phyloP scores from a whole-genome alignment of 1,140 invertebrate species.

The Nomia melanderi region DNA sequence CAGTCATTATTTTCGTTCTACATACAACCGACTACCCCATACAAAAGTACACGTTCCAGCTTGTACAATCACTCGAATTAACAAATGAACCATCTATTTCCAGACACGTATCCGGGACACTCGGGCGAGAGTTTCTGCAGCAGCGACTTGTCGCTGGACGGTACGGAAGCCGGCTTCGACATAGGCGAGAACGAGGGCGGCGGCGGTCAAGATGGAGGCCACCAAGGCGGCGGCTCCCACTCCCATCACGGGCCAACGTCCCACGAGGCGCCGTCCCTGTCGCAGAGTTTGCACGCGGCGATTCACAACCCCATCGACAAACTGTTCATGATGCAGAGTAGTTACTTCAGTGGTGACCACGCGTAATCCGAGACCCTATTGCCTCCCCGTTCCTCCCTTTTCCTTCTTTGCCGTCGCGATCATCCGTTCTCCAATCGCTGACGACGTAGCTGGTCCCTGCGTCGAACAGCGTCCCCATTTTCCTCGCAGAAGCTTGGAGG shows the following conservation, averaged over 20 bases:
- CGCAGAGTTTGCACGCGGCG: slow-evolving; percentile 83
- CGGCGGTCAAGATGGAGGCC: slow-evolving; percentile 72
- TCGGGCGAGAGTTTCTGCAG: slow-evolving; percentile 95
- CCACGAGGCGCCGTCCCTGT: slow-evolving; percentile 81
- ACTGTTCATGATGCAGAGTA: slow-evolving; percentile 98
- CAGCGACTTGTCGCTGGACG: slow-evolving; percentile 92
- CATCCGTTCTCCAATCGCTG: no score
- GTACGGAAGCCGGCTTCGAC: slow-evolving; percentile 90
- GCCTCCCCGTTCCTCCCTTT: background rate
- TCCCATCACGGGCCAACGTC: slow-evolving; percentile 78
- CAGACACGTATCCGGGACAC: slow-evolving; percentile 89
- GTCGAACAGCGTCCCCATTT: background rate
- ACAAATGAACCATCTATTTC: no score
- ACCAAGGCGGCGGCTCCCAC: slow-evolving; percentile 81
- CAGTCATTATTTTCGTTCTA: no score
- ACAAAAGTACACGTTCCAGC: no score
- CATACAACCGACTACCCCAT: no score
- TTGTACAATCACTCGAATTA: no score
- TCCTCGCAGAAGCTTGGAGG: no score
- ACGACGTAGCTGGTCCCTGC: slow-evolving; percentile 21
- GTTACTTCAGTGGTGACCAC: slow-evolving; percentile 91
- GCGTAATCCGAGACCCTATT: slow-evolving; percentile 63
- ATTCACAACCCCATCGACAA: slow-evolving; percentile 97
- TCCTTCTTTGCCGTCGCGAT: background rate
- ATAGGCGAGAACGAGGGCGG: slow-evolving; percentile 80